These are phyloP conservation scores for Laticauda colubrina DNA, from an alignment of 2,113 vertebrate species.

Conservation along the genomic window DNA sequence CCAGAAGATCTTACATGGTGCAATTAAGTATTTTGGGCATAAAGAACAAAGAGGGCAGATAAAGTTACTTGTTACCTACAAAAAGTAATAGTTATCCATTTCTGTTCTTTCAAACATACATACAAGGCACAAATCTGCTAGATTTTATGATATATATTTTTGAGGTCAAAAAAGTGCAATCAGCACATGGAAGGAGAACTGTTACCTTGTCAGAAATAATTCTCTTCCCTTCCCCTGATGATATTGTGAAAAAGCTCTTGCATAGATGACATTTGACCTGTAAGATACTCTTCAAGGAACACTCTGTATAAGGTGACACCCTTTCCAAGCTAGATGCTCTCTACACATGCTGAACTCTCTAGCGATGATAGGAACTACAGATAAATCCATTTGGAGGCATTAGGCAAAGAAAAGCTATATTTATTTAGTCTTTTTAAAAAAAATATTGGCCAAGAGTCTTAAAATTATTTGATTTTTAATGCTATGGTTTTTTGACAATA, in stretches of 20 bases:
- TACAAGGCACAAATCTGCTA: background rate
- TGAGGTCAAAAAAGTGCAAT: constrained; percentile 40
- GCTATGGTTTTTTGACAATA: background rate
- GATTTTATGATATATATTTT: constrained; percentile 1
- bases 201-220: constrained; percentile 8
- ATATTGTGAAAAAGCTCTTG: background rate
- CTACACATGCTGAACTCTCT: background rate
- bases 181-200: constrained; percentile 16
- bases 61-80: background rate
- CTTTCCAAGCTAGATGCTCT: background rate
- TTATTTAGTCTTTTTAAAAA: background rate
- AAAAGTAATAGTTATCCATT: background rate
- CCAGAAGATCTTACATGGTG: background rate
- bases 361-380: background rate
- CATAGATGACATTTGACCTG: constrained; percentile 11
- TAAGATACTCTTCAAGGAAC: constrained; percentile 1
- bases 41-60: background rate
- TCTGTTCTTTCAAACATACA: background rate
- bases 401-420: background rate
- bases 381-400: background rate
- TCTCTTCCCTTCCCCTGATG: constrained; percentile 17
- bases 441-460: background rate
- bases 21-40: constrained; percentile 5
- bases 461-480: background rate
- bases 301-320: background rate